Conservation (phyloP, 1,140 invertebrate species). For the Caenorhabditis brenneri region DNA sequence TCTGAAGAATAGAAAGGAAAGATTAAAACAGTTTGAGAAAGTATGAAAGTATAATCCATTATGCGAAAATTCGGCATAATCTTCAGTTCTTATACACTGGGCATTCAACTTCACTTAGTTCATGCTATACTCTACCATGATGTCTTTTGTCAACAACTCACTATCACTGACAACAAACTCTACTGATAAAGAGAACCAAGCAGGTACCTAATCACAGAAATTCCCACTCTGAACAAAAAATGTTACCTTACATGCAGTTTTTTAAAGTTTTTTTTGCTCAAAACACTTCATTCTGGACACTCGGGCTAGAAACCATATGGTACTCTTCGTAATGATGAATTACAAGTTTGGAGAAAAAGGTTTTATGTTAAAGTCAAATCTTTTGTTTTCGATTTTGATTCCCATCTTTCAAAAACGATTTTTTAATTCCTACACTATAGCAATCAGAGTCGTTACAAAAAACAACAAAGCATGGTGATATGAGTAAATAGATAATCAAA, state of each 20-base stretch:
- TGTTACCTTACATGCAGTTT: not conserved
- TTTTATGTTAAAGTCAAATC: no score
- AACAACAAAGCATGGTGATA: no score
- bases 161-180: not conserved
- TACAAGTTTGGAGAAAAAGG: no score
- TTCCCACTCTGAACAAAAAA: not conserved
- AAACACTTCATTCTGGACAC: not conserved
- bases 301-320: no score
- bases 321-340: no score
- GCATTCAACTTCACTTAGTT: not conserved
- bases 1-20: constrained; percentile 5
- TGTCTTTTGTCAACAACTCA: not conserved
- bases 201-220: not conserved
- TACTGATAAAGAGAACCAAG: not conserved
- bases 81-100: not conserved
- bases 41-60: constrained; percentile 37
- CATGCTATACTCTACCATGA: constrained; percentile 21
- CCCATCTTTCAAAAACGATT: not conserved
- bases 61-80: constrained; percentile 1
- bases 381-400: no score
- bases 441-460: no score
- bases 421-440: not conserved
- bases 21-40: constrained; percentile 26
- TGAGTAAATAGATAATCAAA: no score
- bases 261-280: not conserved